phyloP scores from a whole-genome alignment of 2,888 invertebrate species.

The Epicampocera succincta region DNA sequence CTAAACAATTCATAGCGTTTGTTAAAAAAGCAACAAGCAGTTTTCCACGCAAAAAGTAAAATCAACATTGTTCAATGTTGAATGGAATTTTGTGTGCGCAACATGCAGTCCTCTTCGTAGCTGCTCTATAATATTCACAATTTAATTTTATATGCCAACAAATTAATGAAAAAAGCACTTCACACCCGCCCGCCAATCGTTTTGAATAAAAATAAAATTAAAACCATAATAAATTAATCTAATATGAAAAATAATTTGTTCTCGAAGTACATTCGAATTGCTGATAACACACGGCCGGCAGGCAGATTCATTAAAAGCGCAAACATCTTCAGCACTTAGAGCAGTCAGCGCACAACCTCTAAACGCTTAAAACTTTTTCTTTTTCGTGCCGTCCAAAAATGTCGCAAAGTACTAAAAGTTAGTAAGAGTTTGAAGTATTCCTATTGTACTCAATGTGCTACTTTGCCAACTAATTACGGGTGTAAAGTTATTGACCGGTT shows the following conservation, averaged over 20 bases:
- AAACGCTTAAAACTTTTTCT: background rate
- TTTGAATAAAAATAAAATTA: too few relatives aligned
- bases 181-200: too few relatives aligned
- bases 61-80: too few relatives aligned
- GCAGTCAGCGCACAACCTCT: slow-evolving; percentile 25
- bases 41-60: too few relatives aligned
- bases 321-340: slow-evolving; percentile 8
- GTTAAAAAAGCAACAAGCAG: too few relatives aligned
- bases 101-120: too few relatives aligned
- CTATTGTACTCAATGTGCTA: background rate
- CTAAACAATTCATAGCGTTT: too few relatives aligned
- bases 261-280: background rate
- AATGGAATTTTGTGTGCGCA: too few relatives aligned
- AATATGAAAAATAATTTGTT: background rate
- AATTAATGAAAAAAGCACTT: too few relatives aligned
- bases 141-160: too few relatives aligned
- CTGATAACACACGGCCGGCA: slow-evolving; percentile 36
- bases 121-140: too few relatives aligned
- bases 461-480: background rate
- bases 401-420: slow-evolving; percentile 55
- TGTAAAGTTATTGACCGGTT: background rate
- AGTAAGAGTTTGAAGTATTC: slow-evolving; percentile 27
- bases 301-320: slow-evolving; percentile 34
- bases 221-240: background rate
- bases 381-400: background rate